phyloP scores from a whole-genome alignment of 2,888 invertebrate genomes.

The Phasia obesa region DNA sequence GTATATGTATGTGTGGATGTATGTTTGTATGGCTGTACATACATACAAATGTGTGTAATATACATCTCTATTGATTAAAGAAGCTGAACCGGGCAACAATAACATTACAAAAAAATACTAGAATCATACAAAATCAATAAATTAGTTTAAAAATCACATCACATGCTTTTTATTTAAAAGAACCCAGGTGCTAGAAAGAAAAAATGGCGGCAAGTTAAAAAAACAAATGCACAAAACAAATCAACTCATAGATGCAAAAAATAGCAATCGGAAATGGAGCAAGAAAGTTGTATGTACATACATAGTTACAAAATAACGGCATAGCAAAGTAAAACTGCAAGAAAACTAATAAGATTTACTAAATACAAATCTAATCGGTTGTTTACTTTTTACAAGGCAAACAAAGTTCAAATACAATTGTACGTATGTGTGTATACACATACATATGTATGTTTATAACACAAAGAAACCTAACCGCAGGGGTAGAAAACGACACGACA shows the following conservation, averaged over 20 bases:
- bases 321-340: slow-evolving; percentile 4
- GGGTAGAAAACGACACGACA: slow-evolving; percentile 4
- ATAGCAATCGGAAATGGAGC: slow-evolving; percentile 19
- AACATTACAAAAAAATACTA: no score
- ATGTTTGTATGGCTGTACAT: no score
- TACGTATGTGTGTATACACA: background rate
- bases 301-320: background rate
- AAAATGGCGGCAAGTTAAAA: slow-evolving; percentile 35
- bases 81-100: no score
- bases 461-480: background rate
- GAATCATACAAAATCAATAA: no score
- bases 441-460: no score
- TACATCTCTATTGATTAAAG: no score
- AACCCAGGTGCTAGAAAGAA: background rate
- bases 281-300: no score
- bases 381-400: background rate
- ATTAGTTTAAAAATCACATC: background rate
- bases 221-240: background rate
- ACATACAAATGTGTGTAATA: no score
- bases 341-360: background rate
- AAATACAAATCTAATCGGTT: slow-evolving; percentile 3
- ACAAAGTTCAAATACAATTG: no score
- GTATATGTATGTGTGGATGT: no score
- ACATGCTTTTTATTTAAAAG: background rate
- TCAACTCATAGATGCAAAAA: background rate